Percentiles rank a stretch among this genome's conserved stretches.
Conservation (phyloP, 2,113 vertebrate species). For the Progne subis region DNA sequence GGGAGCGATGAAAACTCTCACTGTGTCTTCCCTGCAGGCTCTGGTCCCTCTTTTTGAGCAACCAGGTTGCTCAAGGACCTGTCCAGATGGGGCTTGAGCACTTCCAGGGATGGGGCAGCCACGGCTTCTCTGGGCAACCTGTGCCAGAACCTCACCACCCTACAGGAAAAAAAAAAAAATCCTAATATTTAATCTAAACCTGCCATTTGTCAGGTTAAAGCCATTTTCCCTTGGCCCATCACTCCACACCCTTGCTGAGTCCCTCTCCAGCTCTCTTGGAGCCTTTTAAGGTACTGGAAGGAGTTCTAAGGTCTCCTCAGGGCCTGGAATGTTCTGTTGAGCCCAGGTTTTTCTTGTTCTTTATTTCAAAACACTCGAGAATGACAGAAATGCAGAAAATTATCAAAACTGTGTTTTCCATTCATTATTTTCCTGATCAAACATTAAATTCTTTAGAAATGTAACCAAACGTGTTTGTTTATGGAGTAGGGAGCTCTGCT, state of each 20-base stretch:
- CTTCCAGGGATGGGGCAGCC: neutral
- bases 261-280: neutral
- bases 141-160: neutral
- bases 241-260: neutral
- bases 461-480: slow-evolving; percentile 40
- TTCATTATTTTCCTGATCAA: neutral
- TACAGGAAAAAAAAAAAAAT: neutral
- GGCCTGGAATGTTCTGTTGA: neutral
- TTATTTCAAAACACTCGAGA: neutral
- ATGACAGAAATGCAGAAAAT: neutral
- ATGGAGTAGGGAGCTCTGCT: slow-evolving; percentile 36
- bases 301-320: neutral
- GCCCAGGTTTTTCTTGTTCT: neutral
- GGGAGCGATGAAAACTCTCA: neutral
- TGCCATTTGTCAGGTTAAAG: neutral
- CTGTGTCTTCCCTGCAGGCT: neutral
- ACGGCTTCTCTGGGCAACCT: neutral
- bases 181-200: neutral
- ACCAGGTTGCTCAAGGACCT: neutral
- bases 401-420: neutral
- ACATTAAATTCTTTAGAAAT: slow-evolving; percentile 16
- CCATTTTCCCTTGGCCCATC: neutral
- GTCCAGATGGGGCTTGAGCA: neutral
- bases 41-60: neutral
- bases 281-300: neutral